Percentiles rank a stretch among this genome's conserved stretches.
Conservation (phyloP, 1,140 invertebrate genomes). For the Zaprionus gabonicus region DNA sequence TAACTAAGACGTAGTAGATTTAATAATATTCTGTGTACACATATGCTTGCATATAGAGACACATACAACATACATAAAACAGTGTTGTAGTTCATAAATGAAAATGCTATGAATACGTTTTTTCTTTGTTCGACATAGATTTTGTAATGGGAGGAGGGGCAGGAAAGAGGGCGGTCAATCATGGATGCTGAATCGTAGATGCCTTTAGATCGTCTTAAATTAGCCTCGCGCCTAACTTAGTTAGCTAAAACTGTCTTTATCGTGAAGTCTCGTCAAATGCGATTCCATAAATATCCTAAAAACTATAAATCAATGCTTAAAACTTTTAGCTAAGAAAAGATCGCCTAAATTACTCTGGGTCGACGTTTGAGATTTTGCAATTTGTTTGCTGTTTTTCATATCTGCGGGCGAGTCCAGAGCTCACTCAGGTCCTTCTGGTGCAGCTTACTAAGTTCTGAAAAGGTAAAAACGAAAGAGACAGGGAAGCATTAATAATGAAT, state of each 20-base stretch:
- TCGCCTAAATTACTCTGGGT: slow-evolving; percentile 50
- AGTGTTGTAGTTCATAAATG: slow-evolving; percentile 39
- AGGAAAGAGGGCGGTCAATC: slow-evolving; percentile 1
- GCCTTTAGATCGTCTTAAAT: slow-evolving; percentile 47
- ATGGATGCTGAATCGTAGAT: slow-evolving; percentile 18
- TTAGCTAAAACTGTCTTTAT: slow-evolving; percentile 54
- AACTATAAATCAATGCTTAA: slow-evolving; percentile 29
- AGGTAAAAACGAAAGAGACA: not conserved
- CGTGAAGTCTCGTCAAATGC: not conserved
- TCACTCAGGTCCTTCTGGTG: slow-evolving; percentile 77
- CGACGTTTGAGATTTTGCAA: slow-evolving; percentile 59
- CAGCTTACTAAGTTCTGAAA: slow-evolving; percentile 75
- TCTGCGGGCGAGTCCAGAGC: slow-evolving; percentile 78
- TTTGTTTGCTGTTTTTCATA: slow-evolving; percentile 64
- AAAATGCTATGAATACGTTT: slow-evolving; percentile 30
- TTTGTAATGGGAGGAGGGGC: slow-evolving; percentile 2
- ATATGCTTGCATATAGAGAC: slow-evolving; percentile 28
- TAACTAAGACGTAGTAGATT: slow-evolving; percentile 39
- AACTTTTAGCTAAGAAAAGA: slow-evolving; percentile 27
- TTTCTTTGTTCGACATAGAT: slow-evolving; percentile 36
- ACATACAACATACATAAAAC: slow-evolving; percentile 43
- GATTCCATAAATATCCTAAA: slow-evolving; percentile 33
- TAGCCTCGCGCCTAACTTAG: slow-evolving; percentile 58
- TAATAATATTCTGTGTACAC: slow-evolving; percentile 19
- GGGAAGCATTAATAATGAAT: slow-evolving; percentile 18